Evolutionary conservation across 2,797 vertebrate species (phyloP).

Genomic region (Poecilia velifera): DNA sequence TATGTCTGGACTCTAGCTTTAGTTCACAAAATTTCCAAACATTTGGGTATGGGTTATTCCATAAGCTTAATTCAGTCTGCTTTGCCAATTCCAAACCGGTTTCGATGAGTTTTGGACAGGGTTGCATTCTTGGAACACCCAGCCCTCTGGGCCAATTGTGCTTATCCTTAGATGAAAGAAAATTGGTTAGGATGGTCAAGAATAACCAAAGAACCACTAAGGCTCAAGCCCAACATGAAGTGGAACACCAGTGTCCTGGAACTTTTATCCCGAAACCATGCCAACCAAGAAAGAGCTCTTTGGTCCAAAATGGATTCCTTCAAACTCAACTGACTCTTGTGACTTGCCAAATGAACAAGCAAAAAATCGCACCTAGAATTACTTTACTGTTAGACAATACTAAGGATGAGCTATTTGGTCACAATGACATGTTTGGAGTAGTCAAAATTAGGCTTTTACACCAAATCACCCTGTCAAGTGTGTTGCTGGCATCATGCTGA

Average conservation of each 20-base stretch:
- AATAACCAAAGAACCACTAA: too few species aligned
- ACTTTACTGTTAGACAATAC: background rate
- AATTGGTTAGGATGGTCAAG: too few species aligned
- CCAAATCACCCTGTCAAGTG: background rate
- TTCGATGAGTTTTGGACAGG: background rate
- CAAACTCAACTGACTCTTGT: background rate
- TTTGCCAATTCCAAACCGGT: background rate
- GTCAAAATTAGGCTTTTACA: background rate
- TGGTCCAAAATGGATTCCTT: background rate
- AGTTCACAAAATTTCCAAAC: background rate
- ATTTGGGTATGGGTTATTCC: background rate
- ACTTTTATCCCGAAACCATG: background rate
- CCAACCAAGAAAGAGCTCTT: background rate
- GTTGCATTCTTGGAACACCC: background rate
- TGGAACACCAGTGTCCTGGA: background rate
- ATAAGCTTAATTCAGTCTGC: background rate
- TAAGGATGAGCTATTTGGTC: background rate
- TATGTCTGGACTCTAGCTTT: background rate
- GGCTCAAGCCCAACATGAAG: too few species aligned
- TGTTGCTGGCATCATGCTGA: background rate
- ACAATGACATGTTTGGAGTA: background rate
- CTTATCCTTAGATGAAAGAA: background rate
- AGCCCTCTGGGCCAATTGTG: background rate
- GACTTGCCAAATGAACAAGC: background rate
- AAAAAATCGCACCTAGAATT: background rate